Evolutionary conservation across 2,797 vertebrate genomes (phyloP).

Genomic region (Dallia pectoralis): DNA sequence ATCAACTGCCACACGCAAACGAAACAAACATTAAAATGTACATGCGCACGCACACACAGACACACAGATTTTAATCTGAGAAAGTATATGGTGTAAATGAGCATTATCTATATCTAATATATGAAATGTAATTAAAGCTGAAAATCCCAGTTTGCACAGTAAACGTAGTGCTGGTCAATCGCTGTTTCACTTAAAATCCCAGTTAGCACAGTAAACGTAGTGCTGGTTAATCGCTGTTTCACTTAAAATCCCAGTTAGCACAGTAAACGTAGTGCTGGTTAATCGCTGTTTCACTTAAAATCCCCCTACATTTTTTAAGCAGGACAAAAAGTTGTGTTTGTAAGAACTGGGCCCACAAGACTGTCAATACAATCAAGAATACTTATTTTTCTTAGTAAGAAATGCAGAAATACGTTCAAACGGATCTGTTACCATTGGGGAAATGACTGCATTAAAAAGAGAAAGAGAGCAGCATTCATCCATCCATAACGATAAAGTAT

Average conservation of each 20-base stretch:
- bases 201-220: background rate
- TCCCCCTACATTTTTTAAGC: background rate
- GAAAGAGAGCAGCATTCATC: background rate
- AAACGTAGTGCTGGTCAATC: background rate
- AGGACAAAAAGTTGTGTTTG: background rate
- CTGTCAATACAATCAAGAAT: background rate
- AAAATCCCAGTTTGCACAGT: background rate
- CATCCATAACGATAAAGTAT: background rate
- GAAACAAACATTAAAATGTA: background rate
- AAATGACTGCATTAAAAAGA: background rate
- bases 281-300: background rate
- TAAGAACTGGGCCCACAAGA: background rate
- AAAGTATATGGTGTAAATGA: too few relatives aligned
- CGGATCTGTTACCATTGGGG: background rate
- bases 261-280: background rate
- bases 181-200: background rate
- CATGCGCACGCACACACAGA: too few relatives aligned
- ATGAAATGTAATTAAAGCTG: background rate
- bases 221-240: background rate
- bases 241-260: background rate
- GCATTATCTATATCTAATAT: too few relatives aligned
- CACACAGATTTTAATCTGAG: background rate
- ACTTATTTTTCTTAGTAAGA: too few relatives aligned
- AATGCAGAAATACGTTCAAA: background rate
- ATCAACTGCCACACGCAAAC: background rate